Conservation (phyloP, 1,140 invertebrate genomes). For the Stegodyphus dumicola region DNA sequence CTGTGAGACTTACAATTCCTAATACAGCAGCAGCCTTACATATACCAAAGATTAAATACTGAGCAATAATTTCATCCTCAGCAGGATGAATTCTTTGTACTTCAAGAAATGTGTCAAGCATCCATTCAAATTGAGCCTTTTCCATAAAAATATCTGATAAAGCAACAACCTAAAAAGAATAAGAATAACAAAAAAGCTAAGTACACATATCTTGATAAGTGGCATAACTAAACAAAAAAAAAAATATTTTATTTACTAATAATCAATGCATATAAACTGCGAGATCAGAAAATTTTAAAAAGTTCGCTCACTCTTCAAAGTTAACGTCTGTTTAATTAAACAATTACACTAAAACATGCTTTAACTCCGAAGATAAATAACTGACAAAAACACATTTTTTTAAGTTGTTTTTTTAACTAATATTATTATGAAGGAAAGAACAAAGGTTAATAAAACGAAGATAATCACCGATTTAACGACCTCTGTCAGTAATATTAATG, state of each 20-base stretch:
- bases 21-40: conserved; percentile 79
- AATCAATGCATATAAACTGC: neutral
- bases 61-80: conserved; percentile 79
- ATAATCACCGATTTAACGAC: conserved; percentile 75
- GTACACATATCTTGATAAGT: neutral
- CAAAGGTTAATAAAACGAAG: too few species aligned
- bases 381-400: too few species aligned
- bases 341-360: too few species aligned
- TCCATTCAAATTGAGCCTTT: conserved; percentile 78
- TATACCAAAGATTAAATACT: conserved; percentile 77
- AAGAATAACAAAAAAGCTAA: neutral
- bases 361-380: too few species aligned
- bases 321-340: too few species aligned
- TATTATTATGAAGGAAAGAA: neutral
- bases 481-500: conserved; percentile 76
- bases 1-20: conserved; percentile 69
- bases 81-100: conserved; percentile 74
- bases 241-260: neutral
- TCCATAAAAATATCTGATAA: conserved; percentile 77
- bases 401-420: too few species aligned
- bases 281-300: too few species aligned
- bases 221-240: too few species aligned
- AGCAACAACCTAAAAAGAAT: conserved; percentile 52
- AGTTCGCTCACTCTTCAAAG: too few species aligned
- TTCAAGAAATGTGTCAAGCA: conserved; percentile 77